Evolutionary conservation across 2,797 vertebrate species (phyloP), one percentile per base, ranked within the genome.

Genomic region (Phylloscopus collybita): DNA sequence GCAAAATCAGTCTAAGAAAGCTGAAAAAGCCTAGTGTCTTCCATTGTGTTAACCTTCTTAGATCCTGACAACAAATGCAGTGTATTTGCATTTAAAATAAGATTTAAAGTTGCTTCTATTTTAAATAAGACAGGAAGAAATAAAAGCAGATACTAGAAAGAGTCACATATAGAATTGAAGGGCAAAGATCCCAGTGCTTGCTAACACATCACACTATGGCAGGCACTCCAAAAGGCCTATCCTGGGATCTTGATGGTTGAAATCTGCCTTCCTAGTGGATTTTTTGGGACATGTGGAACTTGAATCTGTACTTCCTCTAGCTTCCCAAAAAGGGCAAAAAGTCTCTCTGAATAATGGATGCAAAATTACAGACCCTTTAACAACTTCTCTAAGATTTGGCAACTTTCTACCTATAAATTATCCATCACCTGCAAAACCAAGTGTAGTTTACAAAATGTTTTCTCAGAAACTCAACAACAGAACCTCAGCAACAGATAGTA

Each of bases 241-340:
- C 10, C 34, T 56, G 30, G 20, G 4, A 79, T 38, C 64, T 60
- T 32, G n/a, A 66, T 13, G 64, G 23, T 16, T 53, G 13, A 76
- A 81, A 60, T 49, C 9, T 36, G 30, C 14, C 21, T 57, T 80
- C 18, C 49, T 23, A 80, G 5, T 29, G 29, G 32, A 50, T 65
- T 57, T 59, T 1, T 1, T 42, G 8, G 49, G 57, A 71, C 12
- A n/a, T 2, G 5, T 1, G 1, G 11, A 86, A 74, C 20, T 65
- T 45, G 5, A 50, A 69, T 36, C 47, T 62, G 3, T 36, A 47
- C 25, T 25, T 67, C 3, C 18, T 49, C 27, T 36, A 54, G 32
- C 45, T 69, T 69, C 22, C 25, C 93, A 81, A 40, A 74, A 84
- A 79, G 22, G 23, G 34, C 8, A 75, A 54, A 72, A 90, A 44